A percentile compares a stretch with the other conserved stretches of the same genome.
Evolutionary conservation across 2,888 invertebrate species (phyloP).

Genomic region (Drosophila fulvimacula): DNA sequence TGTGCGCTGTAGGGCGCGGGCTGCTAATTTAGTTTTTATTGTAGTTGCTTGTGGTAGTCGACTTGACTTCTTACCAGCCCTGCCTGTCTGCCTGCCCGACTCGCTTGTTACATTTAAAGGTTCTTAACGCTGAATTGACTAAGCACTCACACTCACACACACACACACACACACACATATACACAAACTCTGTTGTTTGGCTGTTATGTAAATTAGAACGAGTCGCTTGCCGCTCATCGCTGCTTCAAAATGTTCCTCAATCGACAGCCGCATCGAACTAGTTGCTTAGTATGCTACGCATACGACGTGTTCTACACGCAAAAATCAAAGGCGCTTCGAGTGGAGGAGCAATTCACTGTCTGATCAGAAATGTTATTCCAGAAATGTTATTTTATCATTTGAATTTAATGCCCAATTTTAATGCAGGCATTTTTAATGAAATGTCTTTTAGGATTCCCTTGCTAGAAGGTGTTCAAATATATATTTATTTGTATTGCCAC

Average conservation of each 20-base stretch:
- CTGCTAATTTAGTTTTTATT: constrained; percentile 67
- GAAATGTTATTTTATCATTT: constrained; percentile 52
- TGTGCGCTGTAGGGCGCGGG: constrained; percentile 40
- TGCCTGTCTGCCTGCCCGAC: constrained; percentile 17
- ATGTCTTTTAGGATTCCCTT: background rate
- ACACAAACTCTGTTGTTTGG: constrained; percentile 30
- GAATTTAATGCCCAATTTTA: constrained; percentile 11
- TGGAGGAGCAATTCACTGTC: constrained; percentile 27
- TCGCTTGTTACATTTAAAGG: constrained; percentile 69
- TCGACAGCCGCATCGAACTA: constrained; percentile 62
- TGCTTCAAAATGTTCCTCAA: constrained; percentile 45
- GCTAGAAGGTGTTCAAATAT: background rate
- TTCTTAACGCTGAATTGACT: constrained; percentile 71
- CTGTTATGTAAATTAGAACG: constrained; percentile 77
- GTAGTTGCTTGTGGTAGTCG: constrained; percentile 59
- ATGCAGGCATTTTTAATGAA: background rate
- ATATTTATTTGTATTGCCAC: background rate
- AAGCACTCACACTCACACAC: constrained; percentile 43
- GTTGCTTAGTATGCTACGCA: constrained; percentile 41
- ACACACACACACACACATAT: constrained; percentile 30
- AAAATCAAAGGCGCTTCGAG: constrained; percentile 28
- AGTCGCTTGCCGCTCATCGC: constrained; percentile 40
- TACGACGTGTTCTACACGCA: constrained; percentile 35
- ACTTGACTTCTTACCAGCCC: constrained; percentile 37
- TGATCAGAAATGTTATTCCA: constrained; percentile 29